These are phyloP conservation scores for Ephestia elutella DNA, from an alignment of 1,140 invertebrate genomes.

Conservation along the genomic window DNA sequence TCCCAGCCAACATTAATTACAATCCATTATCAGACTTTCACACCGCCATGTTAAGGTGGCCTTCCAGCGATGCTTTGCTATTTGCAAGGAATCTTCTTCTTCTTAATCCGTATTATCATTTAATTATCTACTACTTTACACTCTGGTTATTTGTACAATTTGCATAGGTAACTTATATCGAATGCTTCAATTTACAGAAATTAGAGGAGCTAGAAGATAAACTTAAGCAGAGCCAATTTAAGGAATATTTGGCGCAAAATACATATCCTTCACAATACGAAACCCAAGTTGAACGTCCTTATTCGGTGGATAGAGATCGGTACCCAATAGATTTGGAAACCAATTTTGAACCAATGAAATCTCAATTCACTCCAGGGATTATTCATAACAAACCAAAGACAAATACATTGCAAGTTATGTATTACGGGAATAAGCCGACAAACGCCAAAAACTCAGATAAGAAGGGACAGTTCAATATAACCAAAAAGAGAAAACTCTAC, in stretches of 20 bases:
- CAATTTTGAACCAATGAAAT: constrained; percentile 16
- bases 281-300: constrained; percentile 52
- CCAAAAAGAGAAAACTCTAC: constrained; percentile 64
- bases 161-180: too few species aligned
- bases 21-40: constrained; percentile 14
- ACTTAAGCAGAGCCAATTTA: constrained; percentile 63
- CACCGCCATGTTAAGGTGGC: background rate
- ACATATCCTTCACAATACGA: constrained; percentile 42
- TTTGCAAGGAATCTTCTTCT: background rate
- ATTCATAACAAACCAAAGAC: constrained; percentile 31
- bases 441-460: constrained; percentile 34
- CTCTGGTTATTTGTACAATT: too few species aligned
- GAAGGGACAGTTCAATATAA: constrained; percentile 59
- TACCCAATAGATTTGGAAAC: constrained; percentile 26
- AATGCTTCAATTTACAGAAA: constrained; percentile 31
- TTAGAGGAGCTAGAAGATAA: constrained; percentile 63
- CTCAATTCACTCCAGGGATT: constrained; percentile 11
- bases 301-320: constrained; percentile 42
- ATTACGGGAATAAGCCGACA: constrained; percentile 32
- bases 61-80: background rate
- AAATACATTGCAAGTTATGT: constrained; percentile 48
- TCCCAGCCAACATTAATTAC: constrained; percentile 17
- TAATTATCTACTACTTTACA: constrained; percentile 16
- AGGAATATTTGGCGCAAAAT: constrained; percentile 58
- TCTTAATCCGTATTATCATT: background rate